Evolutionary conservation across 2,888 invertebrate genomes (phyloP), one percentile per base, ranked within the genome.

Genomic region (Chrysodeixis includens): DNA sequence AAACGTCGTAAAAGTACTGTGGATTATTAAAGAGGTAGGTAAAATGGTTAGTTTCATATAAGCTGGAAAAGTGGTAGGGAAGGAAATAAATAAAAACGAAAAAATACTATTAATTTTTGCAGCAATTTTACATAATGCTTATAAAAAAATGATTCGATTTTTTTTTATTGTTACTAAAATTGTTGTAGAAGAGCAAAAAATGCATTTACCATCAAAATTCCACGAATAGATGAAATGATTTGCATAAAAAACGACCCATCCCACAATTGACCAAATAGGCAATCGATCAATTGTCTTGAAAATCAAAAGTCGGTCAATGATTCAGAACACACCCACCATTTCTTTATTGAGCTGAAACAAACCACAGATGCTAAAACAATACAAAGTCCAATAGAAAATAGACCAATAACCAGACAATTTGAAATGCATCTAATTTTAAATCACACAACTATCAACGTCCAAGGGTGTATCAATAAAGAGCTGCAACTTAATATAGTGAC

Each of bases 391-490:
- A 4, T 4, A 16, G 52, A 16, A 51, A 66, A 66, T 57, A 10
- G 46, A 63, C 44, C 52, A 61, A 49, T 49, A 57, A 66, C 10
- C 12, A 49, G 30, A 3, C 35, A 55, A 66, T 71, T 74, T 58
- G 58, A 53, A 40, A 59, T 52, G 44, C 49, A 35, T 61, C 49
- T 56, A 20, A 62, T 61, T 56, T 53, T 52, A 46, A 16, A 6
- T 53, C 16, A 26, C 9, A 32, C 7, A 56, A 12, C 22, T 56
- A 53, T 59, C 56, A 68, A 52, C 62, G 52, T 67, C 65, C 69
- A 77, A 75, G 75, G 73, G n/a, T 72, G 66, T 69, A 76, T 76
- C 67, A 65, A 82, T 79, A 64, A 59, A 63, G 58, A 56, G 56
- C 35, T 62, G 66, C 71, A 67, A 59, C 55, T 46, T 60, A 56